phyloP scores from a whole-genome alignment of 2,113 vertebrate genomes.

The Tor tambroides region DNA sequence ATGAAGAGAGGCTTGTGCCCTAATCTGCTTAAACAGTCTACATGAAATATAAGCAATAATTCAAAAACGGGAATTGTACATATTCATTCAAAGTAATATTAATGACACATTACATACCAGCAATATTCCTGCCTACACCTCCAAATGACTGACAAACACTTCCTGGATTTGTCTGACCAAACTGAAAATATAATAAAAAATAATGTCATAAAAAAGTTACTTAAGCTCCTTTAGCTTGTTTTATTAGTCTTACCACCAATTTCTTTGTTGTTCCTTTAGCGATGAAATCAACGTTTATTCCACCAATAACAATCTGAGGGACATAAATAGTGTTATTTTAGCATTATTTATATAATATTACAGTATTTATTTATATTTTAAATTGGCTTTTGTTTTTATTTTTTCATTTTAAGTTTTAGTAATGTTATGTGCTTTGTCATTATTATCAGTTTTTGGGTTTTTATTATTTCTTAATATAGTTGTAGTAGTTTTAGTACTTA shows the following conservation, averaged over 20 bases:
- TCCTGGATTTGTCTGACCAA: constrained; percentile 85
- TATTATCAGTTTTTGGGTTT: neutral
- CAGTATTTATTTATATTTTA: neutral
- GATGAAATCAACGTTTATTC: constrained; percentile 88
- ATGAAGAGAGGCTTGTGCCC: constrained; percentile 80
- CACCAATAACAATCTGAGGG: constrained; percentile 86
- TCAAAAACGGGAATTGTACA: neutral
- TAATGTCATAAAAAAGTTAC: neutral
- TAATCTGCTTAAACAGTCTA: constrained; percentile 87
- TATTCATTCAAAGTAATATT: neutral
- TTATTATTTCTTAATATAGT: neutral
- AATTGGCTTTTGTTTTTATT: neutral
- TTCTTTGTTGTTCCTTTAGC: constrained; percentile 80
- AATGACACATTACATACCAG: constrained; percentile 73
- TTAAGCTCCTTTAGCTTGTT: neutral
- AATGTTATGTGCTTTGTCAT: neutral
- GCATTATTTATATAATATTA: neutral
- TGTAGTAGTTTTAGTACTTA: neutral
- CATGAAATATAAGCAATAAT: constrained; percentile 29
- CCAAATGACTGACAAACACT: constrained; percentile 84
- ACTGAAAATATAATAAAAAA: constrained; percentile 67
- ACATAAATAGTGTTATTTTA: constrained; percentile 6
- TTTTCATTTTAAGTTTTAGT: neutral
- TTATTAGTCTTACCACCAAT: constrained; percentile 74
- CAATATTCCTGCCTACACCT: constrained; percentile 88